Conservation (phyloP, 2,888 invertebrate genomes). For the Proisotoma minuta region DNA sequence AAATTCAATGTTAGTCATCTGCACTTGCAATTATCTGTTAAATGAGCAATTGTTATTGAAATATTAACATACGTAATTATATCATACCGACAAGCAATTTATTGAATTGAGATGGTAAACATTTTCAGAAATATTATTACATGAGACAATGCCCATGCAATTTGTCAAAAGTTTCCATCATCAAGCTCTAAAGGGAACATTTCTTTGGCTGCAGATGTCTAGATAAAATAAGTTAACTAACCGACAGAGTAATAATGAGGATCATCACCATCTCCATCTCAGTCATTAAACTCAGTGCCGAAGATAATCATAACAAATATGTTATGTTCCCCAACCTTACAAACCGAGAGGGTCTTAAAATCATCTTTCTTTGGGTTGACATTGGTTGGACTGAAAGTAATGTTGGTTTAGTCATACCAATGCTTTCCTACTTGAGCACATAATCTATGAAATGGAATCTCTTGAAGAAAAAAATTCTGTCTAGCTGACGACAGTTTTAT, state of each 20-base stretch:
- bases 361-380: no score
- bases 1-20: background rate
- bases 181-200: background rate
- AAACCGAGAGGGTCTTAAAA: no score
- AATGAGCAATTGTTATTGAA: background rate
- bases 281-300: background rate
- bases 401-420: background rate
- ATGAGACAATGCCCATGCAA: no score
- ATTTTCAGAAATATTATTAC: no score
- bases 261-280: background rate
- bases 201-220: background rate
- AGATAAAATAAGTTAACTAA: background rate
- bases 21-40: background rate
- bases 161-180: background rate
- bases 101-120: no score
- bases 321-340: no score
- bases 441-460: background rate
- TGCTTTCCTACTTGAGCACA: background rate
- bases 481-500: background rate
- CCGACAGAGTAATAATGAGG: background rate
- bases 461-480: background rate
- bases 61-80: background rate
- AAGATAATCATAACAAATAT: background rate
- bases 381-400: background rate
- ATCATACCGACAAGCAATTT: background rate